Conservation (phyloP, 1,140 invertebrate genomes). For the Drosophila nebulosa region DNA sequence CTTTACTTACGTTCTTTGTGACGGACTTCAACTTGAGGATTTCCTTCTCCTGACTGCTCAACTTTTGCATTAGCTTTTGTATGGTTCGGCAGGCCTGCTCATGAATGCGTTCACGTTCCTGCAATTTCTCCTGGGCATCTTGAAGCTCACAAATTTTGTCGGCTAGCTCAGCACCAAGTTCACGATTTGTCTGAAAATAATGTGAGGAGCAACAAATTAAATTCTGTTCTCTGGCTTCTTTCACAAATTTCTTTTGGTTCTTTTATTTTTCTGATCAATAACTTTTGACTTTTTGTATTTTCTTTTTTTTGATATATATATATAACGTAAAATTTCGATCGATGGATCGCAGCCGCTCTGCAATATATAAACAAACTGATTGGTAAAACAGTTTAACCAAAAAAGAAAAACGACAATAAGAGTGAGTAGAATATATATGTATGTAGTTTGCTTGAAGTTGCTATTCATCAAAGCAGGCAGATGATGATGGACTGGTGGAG, state of each 20-base stretch:
- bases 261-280: background rate
- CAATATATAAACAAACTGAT: constrained; percentile 1
- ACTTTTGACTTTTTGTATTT: background rate
- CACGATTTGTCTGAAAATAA: constrained; percentile 41
- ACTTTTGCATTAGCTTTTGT: constrained; percentile 69
- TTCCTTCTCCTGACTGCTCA: constrained; percentile 66
- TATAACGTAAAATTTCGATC: constrained; percentile 27
- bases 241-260: too few relatives aligned
- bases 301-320: background rate
- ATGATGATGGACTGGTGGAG: background rate
- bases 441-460: background rate
- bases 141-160: constrained; percentile 64
- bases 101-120: constrained; percentile 57
- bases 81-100: constrained; percentile 69
- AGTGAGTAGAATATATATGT: too few relatives aligned
- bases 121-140: constrained; percentile 59
- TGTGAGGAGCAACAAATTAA: background rate
- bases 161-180: constrained; percentile 49
- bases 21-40: constrained; percentile 33
- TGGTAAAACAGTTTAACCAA: constrained; percentile 36
- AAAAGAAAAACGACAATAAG: background rate
- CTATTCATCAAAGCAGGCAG: background rate
- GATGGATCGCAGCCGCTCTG: background rate
- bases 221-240: too few relatives aligned
- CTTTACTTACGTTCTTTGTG: constrained; percentile 19